Percentiles rank a stretch among this genome's conserved stretches.
phyloP scores from a whole-genome alignment of 2,888 invertebrate species.

The Lasioglossum lativentre region DNA sequence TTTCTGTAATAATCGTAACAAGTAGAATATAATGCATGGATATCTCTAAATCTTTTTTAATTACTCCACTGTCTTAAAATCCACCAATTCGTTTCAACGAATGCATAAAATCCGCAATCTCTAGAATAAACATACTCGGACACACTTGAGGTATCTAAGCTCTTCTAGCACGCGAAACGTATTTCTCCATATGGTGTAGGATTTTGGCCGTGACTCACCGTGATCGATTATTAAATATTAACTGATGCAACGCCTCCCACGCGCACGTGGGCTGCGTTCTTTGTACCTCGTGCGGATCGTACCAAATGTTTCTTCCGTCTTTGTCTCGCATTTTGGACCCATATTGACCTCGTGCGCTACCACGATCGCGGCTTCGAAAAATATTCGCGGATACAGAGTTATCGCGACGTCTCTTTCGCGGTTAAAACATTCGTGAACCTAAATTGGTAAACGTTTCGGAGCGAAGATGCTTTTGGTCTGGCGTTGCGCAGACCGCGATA shows the following conservation, averaged over 20 bases:
- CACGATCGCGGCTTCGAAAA: slow-evolving; percentile 14
- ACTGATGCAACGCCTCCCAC: not conserved
- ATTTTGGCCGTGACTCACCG: not conserved
- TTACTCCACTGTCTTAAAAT: not conserved
- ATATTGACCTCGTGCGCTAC: slow-evolving; percentile 33
- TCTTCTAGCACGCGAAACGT: not conserved
- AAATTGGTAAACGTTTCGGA: not conserved
- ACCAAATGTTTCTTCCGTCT: not conserved
- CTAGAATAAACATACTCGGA: not conserved
- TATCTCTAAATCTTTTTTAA: not conserved
- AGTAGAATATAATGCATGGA: no score
- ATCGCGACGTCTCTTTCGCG: not conserved
- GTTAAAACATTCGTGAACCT: not conserved
- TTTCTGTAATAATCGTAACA: no score
- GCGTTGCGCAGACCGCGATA: slow-evolving; percentile 9
- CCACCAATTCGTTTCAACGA: not conserved
- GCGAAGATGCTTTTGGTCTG: not conserved
- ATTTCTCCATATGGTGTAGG: not conserved
- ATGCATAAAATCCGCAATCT: not conserved
- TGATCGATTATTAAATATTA: not conserved
- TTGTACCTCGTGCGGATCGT: slow-evolving; percentile 2
- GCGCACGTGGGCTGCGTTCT: not conserved
- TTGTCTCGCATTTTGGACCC: slow-evolving; percentile 53
- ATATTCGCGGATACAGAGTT: not conserved
- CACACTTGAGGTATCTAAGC: not conserved